Base-by-base conservation (phyloP, 2,113 vertebrate species). In the Blennius ocellaris region DNA sequence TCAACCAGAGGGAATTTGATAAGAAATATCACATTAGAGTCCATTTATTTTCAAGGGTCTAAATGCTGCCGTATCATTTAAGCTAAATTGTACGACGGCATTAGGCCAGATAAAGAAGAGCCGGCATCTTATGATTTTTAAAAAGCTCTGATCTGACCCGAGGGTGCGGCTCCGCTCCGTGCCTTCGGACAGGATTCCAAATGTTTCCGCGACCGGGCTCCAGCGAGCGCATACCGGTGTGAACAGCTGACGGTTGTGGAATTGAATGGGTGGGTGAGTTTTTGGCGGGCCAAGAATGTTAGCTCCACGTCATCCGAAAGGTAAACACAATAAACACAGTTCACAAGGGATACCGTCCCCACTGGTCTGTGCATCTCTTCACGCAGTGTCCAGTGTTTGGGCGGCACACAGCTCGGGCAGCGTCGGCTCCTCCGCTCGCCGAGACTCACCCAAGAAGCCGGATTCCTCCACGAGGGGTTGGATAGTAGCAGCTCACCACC, bases 391-490 rank as follows among this genome's bases (percentile, higher is more conserved):
- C 21, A 30, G 21, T 30, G 21, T 30, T 30, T 30, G 21, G 21
- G 4, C 21, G 2, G 21, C 21, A 30, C 21, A 30, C 21, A 30
- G 21, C 21, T 30, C 21, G 21, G 21, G 2, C 21, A 30, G 21
- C 21, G 21, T 30, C 21, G 4, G 21, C 21, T 30, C 21, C 21
- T 80, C 64, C 36, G 71, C 21, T 30, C 21, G 21, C 21, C 4
- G 21, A 4, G 21, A 30, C 21, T 36, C 16, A 78, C 59, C 87
- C 81, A 82, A 55, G 58, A 57, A 82, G 80, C 67, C 71, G 73
- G 76, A 82, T 81, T 82, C 80, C 64, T 69, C 69, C 44, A 68
- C 62, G 63, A 64, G n/a, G 71, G 57, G 80, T 80, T 84, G 87
- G 85, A 68, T 73, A 76, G 84, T 72, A 78, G 78, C 75, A 65